These are phyloP conservation scores for Nothobranchius kuhntae DNA, from an alignment of 2,113 vertebrate genomes.

Conservation along the genomic window DNA sequence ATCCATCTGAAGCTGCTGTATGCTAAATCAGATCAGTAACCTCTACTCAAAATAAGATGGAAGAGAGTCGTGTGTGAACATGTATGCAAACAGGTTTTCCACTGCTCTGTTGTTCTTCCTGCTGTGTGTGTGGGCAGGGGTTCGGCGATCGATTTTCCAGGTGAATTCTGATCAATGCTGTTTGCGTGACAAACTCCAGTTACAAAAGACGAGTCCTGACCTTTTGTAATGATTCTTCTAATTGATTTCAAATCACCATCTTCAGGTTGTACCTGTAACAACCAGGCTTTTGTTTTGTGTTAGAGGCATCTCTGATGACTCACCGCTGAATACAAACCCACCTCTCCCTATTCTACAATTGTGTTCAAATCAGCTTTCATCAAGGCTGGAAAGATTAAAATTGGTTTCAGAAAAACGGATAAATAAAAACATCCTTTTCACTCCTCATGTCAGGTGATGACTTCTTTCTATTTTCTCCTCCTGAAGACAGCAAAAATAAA, in stretches of 20 bases:
- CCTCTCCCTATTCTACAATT: constrained; percentile 28
- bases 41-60: background rate
- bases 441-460: background rate
- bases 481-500: constrained; percentile 16
- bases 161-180: constrained; percentile 26
- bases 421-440: constrained; percentile 28
- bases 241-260: constrained; percentile 1
- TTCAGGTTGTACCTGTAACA: constrained; percentile 7
- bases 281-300: constrained; percentile 12
- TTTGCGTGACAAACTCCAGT: background rate
- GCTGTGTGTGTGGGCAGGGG: constrained; percentile 4
- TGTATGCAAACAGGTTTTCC: constrained; percentile 2
- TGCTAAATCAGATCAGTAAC: constrained; percentile 23
- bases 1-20: constrained; percentile 26
- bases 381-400: constrained; percentile 50
- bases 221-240: constrained; percentile 3
- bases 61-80: constrained; percentile 7
- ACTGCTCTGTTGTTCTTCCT: constrained; percentile 8
- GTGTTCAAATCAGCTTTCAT: constrained; percentile 46
- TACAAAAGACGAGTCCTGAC: background rate
- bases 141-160: constrained; percentile 27
- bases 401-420: constrained; percentile 41
- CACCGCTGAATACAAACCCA: constrained; percentile 34
- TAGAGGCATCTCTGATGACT: constrained; percentile 31
- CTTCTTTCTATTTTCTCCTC: background rate